phyloP scores from a whole-genome alignment of 2,888 invertebrate genomes.

The Drosophila cognata region DNA sequence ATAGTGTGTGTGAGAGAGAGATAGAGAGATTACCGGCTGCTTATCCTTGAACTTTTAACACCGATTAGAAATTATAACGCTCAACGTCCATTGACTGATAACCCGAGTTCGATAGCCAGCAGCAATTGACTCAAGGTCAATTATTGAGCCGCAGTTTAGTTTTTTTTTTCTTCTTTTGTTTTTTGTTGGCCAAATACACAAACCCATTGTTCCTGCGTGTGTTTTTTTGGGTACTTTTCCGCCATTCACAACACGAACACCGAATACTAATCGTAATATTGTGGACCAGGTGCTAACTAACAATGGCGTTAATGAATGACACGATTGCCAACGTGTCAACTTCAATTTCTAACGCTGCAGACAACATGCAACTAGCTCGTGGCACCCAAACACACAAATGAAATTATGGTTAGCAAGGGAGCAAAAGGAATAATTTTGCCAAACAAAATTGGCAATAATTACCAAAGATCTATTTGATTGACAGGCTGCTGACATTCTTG shows the following conservation, averaged over 20 bases:
- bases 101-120: constrained; percentile 20
- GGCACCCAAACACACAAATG: constrained; percentile 29
- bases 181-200: neutral
- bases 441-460: neutral
- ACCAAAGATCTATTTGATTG: neutral
- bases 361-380: constrained; percentile 67
- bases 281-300: constrained; percentile 70
- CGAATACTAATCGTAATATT: constrained; percentile 8
- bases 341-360: constrained; percentile 37
- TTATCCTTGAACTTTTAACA: constrained; percentile 27
- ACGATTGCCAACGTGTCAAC: constrained; percentile 57
- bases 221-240: constrained; percentile 58
- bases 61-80: constrained; percentile 35
- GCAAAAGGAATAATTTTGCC: neutral
- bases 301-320: constrained; percentile 70
- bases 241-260: constrained; percentile 48
- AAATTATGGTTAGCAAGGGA: neutral
- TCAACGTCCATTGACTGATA: constrained; percentile 69
- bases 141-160: neutral
- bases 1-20: neutral
- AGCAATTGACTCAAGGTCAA: neutral
- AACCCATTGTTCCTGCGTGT: constrained; percentile 1
- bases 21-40: neutral
- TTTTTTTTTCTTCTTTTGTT: neutral
- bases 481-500: neutral